Base-by-base conservation (phyloP, 2,888 invertebrate species). In the Parascotia fuliginaria region DNA sequence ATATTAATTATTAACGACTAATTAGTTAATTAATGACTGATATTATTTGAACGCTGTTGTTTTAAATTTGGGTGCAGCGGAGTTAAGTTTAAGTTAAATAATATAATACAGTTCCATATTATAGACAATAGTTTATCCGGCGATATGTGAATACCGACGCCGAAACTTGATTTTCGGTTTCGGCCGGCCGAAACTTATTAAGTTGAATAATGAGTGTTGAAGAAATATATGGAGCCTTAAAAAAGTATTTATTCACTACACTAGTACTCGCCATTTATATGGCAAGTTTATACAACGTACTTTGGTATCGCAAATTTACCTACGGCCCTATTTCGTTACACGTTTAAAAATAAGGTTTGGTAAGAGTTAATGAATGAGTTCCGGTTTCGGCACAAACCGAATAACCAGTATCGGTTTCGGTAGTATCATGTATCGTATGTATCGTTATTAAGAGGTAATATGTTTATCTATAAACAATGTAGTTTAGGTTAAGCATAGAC, bases 401-500 rank as follows among this genome's bases (percentile, higher is more conserved):
- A 6, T 24, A 6, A 7, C 7, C 7, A 7, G 24, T 24, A 24
- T 24, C 24, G 24, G 24, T 24, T 24, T 24, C 24, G 24, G 24
- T 9, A 7, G 7, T 7, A 24, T 9, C 7, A 7, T 7, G 1
- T 6, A 6, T 24, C 1, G n/a, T n/a, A n/a, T 1, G 3, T 24
- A 7, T 9, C 1, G 24, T 7, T 7, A 7, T 7, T 24, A 24
- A 1, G 4, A 24, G 24, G 1, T 24, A 24, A 4, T 31, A 31
- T 7, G 0, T 11, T 13, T 13, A 31, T 31, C 7, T 12, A 14
- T 4, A 16, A 36, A 7, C 12, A 24, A 38, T n/a, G 9, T 12
- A 7, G 28, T 34, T 9, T 12, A 40, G 45, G 14, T 42, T 45
- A 46, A 32, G 27, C 34, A 57, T 27, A 42, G 31, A 44, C 42